A percentile compares a stretch with the other conserved stretches of the same genome.
Conservation (phyloP, 2,113 vertebrate genomes). For the Hemicordylus capensis region DNA sequence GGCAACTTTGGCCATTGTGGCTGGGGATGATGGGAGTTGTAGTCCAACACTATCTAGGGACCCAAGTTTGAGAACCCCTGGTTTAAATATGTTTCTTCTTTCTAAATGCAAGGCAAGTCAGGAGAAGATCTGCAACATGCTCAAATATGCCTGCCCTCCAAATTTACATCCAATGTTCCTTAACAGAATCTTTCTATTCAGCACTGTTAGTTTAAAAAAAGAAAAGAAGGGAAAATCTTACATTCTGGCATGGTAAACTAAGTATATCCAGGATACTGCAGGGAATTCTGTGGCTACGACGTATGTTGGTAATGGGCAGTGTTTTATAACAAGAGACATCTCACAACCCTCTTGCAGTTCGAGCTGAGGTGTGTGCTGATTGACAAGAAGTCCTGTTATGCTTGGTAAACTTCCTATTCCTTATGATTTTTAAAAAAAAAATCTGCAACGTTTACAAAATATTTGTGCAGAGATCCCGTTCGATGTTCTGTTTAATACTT, state of each 20-base stretch:
- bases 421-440: too few relatives aligned
- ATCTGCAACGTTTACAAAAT: not conserved
- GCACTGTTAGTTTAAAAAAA: not conserved
- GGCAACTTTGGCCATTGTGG: too few relatives aligned
- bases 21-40: too few relatives aligned
- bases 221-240: not conserved
- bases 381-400: not conserved
- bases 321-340: not conserved
- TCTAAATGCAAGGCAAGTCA: slow-evolving; percentile 20
- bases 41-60: too few relatives aligned
- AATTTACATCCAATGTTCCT: not conserved
- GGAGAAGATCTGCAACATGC: slow-evolving; percentile 36
- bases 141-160: too few relatives aligned
- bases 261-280: too few relatives aligned
- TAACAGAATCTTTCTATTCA: not conserved
- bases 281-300: not conserved
- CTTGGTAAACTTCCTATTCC: too few relatives aligned
- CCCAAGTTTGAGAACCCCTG: too few relatives aligned
- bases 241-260: too few relatives aligned
- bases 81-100: too few relatives aligned
- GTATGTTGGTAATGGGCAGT: not conserved
- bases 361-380: not conserved
- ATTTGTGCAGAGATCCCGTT: not conserved
- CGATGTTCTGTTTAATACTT: too few relatives aligned
- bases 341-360: not conserved